These are phyloP conservation scores for Callimorpha dominula DNA, from an alignment of 2,888 invertebrate genomes.

Conservation along the genomic window DNA sequence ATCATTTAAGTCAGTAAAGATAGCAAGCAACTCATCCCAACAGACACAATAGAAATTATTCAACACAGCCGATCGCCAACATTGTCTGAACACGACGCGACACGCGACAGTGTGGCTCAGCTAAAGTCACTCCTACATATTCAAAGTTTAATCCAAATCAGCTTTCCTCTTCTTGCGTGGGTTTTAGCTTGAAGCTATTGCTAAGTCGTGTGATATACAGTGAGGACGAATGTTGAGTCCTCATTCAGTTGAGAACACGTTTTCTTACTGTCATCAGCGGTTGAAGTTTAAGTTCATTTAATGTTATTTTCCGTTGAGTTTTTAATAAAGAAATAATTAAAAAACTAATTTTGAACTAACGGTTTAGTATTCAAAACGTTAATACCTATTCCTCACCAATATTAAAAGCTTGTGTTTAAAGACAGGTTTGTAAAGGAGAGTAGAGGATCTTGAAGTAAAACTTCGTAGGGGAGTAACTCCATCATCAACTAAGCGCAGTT, in stretches of 20 bases:
- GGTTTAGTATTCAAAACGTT: no score
- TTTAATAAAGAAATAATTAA: no score
- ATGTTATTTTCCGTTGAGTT: no score
- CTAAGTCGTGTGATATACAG: slow-evolving; percentile 55
- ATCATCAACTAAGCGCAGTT: no score
- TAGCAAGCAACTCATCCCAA: slow-evolving; percentile 20
- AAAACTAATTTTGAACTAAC: no score
- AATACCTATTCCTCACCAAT: no score
- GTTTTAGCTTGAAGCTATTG: slow-evolving; percentile 58
- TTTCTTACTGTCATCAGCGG: neutral
- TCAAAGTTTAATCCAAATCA: slow-evolving; percentile 83
- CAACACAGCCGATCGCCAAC: slow-evolving; percentile 45
- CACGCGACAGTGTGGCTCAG: slow-evolving; percentile 57
- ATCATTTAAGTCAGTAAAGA: neutral
- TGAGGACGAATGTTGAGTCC: neutral
- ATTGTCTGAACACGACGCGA: slow-evolving; percentile 54
- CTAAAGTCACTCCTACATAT: slow-evolving; percentile 74
- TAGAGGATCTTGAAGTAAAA: no score
- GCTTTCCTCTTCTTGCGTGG: slow-evolving; percentile 67
- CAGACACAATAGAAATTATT: slow-evolving; percentile 44
- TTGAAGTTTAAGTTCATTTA: no score
- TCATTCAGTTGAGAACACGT: neutral
- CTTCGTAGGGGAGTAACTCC: no score
- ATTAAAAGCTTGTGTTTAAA: no score
- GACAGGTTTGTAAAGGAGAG: no score